Evolutionary conservation across 2,797 vertebrate species (phyloP).

Genomic region (Bufotes viridis): DNA sequence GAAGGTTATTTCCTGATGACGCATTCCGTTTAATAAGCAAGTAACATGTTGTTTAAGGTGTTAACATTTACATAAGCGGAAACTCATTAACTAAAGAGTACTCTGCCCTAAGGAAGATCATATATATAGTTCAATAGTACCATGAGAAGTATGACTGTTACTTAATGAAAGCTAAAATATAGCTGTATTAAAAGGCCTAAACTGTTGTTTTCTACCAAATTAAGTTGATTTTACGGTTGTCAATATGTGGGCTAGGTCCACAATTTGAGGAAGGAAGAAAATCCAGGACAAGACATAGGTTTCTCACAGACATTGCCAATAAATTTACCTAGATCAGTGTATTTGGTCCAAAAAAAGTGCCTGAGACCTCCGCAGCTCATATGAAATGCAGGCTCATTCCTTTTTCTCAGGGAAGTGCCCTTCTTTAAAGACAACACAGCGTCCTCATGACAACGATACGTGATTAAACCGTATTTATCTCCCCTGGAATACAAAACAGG

Average conservation of each 20-base stretch:
- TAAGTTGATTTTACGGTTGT: background rate
- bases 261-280: background rate
- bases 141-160: too few relatives aligned
- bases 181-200: background rate
- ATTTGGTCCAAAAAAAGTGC: constrained; percentile 89
- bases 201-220: background rate
- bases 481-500: constrained; percentile 69
- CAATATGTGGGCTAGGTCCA: background rate
- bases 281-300: background rate
- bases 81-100: background rate
- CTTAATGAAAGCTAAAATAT: background rate
- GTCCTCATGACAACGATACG: constrained; percentile 82
- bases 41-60: too few relatives aligned
- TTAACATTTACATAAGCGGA: background rate
- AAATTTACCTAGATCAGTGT: constrained; percentile 88
- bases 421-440: constrained; percentile 79
- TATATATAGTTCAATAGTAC: too few relatives aligned
- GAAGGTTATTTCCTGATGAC: too few relatives aligned
- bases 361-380: constrained; percentile 78
- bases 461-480: constrained; percentile 87
- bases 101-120: too few relatives aligned
- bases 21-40: too few relatives aligned
- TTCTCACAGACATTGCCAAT: background rate
- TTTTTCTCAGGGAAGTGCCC: constrained; percentile 77
- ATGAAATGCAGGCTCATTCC: constrained; percentile 82